phyloP scores from a whole-genome alignment of 1,140 invertebrate species.

The Cherax quadricarinatus region DNA sequence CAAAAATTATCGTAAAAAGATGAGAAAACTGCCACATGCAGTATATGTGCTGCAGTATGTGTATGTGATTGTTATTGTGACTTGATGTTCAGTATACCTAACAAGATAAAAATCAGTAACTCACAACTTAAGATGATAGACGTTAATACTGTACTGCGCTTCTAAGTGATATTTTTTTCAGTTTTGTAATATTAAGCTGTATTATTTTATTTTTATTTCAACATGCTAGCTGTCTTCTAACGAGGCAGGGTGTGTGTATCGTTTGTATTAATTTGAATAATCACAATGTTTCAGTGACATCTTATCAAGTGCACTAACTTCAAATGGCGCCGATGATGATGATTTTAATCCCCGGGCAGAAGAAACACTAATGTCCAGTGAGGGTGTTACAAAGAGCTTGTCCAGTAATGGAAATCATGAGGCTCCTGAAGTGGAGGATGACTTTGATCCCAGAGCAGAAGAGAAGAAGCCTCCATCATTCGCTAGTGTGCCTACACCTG shows the following conservation, averaged over 20 bases:
- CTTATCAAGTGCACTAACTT: slow-evolving; percentile 30
- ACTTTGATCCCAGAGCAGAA: slow-evolving; percentile 80
- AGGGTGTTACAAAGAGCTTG: slow-evolving; percentile 19
- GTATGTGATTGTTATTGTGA: no score
- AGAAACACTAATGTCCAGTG: slow-evolving; percentile 23
- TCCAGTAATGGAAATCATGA: slow-evolving; percentile 82
- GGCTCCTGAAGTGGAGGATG: slow-evolving; percentile 85
- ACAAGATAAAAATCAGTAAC: no score
- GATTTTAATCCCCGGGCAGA: slow-evolving; percentile 72
- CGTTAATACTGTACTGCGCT: no score
- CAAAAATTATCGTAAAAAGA: no score
- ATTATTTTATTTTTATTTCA: not conserved
- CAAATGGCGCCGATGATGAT: slow-evolving; percentile 57
- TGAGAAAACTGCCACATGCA: no score
- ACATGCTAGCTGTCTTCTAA: no score
- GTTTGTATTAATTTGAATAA: not conserved
- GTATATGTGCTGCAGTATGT: no score
- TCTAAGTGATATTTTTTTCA: no score
- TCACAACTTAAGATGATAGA: no score
- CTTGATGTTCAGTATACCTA: no score
- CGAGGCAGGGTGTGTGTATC: not conserved
- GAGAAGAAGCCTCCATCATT: slow-evolving; percentile 60
- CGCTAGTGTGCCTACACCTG: slow-evolving; percentile 17
- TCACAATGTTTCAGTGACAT: slow-evolving; percentile 43
- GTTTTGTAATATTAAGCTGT: not conserved